phyloP scores from a whole-genome alignment of 2,113 vertebrate genomes.

The Microtus pennsylvanicus region DNA sequence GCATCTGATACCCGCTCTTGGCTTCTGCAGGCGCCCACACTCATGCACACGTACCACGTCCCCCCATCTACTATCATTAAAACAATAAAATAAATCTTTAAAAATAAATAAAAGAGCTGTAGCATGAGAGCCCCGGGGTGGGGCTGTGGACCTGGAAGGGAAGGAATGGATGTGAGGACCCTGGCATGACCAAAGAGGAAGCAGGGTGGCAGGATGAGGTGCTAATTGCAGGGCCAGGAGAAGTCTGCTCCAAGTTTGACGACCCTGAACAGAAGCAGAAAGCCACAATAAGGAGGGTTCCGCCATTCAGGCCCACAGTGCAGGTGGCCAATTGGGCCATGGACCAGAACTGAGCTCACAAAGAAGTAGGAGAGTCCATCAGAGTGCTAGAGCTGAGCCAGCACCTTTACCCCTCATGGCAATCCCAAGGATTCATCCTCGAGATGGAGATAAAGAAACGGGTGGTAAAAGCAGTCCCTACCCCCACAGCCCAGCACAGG shows the following conservation, averaged over 20 bases:
- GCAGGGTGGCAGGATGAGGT: neutral
- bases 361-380: neutral
- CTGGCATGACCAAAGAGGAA: neutral
- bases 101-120: neutral
- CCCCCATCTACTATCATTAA: neutral
- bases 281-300: too few relatives aligned
- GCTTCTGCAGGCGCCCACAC: neutral
- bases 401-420: neutral
- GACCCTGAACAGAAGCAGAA: neutral
- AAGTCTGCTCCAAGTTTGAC: neutral
- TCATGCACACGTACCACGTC: accelerated
- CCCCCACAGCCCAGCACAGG: neutral
- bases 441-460: neutral
- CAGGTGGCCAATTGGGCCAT: accelerated
- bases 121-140: accelerated
- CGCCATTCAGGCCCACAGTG: neutral
- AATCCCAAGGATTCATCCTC: neutral
- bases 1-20: neutral
- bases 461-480: neutral
- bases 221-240: neutral
- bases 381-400: neutral
- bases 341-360: neutral
- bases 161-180: neutral
- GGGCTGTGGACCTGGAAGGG: neutral
- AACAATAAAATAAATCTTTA: neutral